Base-by-base conservation (phyloP, 2,113 vertebrate genomes). In the Panthera uncia region DNA sequence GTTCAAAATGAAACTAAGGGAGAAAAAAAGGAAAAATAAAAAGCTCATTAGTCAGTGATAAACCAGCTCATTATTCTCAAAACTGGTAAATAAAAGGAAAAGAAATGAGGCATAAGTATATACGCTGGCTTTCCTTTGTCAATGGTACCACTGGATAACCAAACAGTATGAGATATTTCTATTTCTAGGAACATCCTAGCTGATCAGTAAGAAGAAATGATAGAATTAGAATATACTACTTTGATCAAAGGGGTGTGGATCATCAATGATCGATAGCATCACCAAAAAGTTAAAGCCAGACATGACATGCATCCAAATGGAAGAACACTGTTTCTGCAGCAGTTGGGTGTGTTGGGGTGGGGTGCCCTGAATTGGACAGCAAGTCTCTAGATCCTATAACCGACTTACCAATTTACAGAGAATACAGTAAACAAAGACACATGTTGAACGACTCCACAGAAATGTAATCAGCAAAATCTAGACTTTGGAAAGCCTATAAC, bases 21-120 rank as follows among this genome's bases (percentile, higher is more conserved):
- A n/a, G 1, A 19, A 89, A 71, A 94, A 94, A 87, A 50, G 41
- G 25, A 87, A 86, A 79, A 68, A 66, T 38, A 33, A 33, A 50
- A 81, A 83, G 27, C 21, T 63, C 69, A 91, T 65, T 86, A 65
- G n/a, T 95, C 36, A 83, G n/a, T 82, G 50, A n/a, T n/a, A 12
- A 97, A 89, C 36, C 48, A 92, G 68, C 10, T 96, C 63, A 84
- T 89, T 88, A 91, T 79, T 84, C 45, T 91, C 14, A 92, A 88
- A 94, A 93, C 1, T 68, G 25, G 36, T 57, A 80, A 96, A 76
- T 78, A 79, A 61, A 87, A 41, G 14, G 36, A 81, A 68, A 96
- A 89, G 57, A 95, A 85, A 85, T 68, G 36, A 94, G 41, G 27
- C 41, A 48, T 48, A 48, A 73, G 88, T 45, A 71, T 13, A 90